phyloP scores from a whole-genome alignment of 2,888 invertebrate species.

The Melikaiella ostensackeni region DNA sequence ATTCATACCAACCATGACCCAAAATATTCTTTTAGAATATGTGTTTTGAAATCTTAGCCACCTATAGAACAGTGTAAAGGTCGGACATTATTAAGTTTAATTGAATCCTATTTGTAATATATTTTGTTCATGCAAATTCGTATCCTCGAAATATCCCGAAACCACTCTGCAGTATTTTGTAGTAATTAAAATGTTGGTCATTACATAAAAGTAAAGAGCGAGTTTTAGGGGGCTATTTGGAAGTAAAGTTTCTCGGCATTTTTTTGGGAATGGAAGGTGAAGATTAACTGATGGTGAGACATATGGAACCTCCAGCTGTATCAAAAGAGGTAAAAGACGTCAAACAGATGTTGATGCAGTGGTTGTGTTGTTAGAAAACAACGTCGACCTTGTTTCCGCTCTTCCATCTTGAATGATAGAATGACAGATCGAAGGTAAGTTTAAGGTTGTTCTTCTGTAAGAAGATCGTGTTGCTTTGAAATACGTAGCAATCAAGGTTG shows the following conservation, averaged over 20 bases:
- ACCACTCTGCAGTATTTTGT: too few species aligned
- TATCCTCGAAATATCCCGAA: too few species aligned
- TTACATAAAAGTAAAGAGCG: background rate
- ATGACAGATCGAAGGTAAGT: background rate
- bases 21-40: too few species aligned
- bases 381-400: slow-evolving; percentile 12
- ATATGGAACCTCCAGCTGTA: background rate
- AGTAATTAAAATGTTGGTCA: background rate
- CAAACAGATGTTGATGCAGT: slow-evolving; percentile 15
- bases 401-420: background rate
- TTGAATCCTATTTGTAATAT: too few species aligned
- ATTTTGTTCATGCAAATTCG: too few species aligned
- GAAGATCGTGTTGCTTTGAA: background rate
- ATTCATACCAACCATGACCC: too few species aligned
- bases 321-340: slow-evolving; percentile 7
- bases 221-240: background rate
- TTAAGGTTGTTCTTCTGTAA: background rate
- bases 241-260: background rate
- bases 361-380: slow-evolving; percentile 10
- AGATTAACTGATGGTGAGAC: background rate
- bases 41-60: too few species aligned
- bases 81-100: too few species aligned
- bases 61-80: too few species aligned
- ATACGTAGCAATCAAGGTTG: background rate
- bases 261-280: background rate